Base-by-base conservation (phyloP, 2,113 vertebrate genomes). In the Osmerus eperlanus region DNA sequence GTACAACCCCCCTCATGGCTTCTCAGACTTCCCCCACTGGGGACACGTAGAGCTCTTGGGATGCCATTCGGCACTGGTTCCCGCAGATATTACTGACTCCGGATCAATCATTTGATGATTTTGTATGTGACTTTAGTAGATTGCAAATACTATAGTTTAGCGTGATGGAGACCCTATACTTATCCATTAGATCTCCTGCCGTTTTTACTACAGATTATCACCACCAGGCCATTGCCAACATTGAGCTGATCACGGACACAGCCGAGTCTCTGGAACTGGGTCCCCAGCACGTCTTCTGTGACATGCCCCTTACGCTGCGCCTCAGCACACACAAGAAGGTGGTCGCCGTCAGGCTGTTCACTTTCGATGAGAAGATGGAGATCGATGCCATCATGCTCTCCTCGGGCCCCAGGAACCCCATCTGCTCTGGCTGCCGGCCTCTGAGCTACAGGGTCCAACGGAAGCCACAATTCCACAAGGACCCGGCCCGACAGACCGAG, bases 311-410 rank as follows among this genome's bases (percentile, higher is more conserved):
- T 64, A 98, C 96, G 0, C 60, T 97, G 78, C 92, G 92, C 62
- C 89, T 96, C 0, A 89, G 93, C 12, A 87, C 93, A 15, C 86
- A 90, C 2, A 89, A 88, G 52, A 94, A 89, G 67, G 92, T 99
- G n/a, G 64, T 80, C 0, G 92, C 93, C 51, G 84, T 97, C 21
- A 96, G 94, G 65, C 92, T 99, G 73, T 94, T 91, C 86, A 98
- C 97, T 18, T 95, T 97, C 15, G 97, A 99, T 0, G 96, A 96
- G 82, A 93, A 94, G 78, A 91, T 99, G 92, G 96, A 98, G 88
- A 94, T 99, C 0, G 97, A 99, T 28, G 96, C 96, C 0, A 94
- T 90, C 1, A 91, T 98, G 79, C 83, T 99, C 83, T 94, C 92
- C 1, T 98, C 97, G 0, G 88, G 73, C 54, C 92, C 94, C 3